phyloP scores from a whole-genome alignment of 2,797 vertebrate species.

The Propithecus perrieri region DNA sequence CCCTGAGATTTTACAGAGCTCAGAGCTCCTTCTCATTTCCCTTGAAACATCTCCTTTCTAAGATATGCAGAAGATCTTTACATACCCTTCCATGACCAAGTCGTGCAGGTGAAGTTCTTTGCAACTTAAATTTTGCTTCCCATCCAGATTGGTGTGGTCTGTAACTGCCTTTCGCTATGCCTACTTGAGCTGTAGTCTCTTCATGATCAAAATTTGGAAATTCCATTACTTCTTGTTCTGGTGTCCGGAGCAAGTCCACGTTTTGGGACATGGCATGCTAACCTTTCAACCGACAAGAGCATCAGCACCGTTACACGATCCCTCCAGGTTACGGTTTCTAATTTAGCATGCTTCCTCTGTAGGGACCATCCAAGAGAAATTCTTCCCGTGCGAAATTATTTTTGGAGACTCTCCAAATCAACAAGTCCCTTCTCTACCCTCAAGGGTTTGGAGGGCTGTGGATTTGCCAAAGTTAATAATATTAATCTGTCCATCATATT shows the following conservation, averaged over 20 bases:
- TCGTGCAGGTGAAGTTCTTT: neutral
- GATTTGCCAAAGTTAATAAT: constrained; percentile 78
- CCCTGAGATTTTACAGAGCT: neutral
- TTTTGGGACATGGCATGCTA: neutral
- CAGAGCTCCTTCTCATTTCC: neutral
- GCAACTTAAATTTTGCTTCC: neutral
- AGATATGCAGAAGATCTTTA: neutral
- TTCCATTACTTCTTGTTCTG: neutral
- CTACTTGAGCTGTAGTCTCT: neutral
- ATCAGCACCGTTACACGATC: neutral
- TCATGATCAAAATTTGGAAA: neutral
- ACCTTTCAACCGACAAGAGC: constrained; percentile 50
- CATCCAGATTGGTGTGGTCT: neutral
- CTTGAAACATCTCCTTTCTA: neutral
- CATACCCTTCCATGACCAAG: neutral
- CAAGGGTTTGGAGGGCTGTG: constrained; percentile 28
- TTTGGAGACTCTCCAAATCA: constrained; percentile 75
- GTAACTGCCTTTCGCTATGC: neutral
- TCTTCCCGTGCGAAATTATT: constrained; percentile 67
- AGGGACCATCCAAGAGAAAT: constrained; percentile 73
- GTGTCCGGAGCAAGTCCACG: neutral
- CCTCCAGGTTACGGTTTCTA: constrained; percentile 70
- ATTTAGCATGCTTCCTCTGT: constrained; percentile 75
- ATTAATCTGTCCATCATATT: constrained; percentile 73
- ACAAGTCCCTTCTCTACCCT: constrained; percentile 63